Percentiles rank a stretch among this genome's conserved stretches.
phyloP scores from a whole-genome alignment of 2,113 vertebrate genomes.

The Syngnathus scovelli region DNA sequence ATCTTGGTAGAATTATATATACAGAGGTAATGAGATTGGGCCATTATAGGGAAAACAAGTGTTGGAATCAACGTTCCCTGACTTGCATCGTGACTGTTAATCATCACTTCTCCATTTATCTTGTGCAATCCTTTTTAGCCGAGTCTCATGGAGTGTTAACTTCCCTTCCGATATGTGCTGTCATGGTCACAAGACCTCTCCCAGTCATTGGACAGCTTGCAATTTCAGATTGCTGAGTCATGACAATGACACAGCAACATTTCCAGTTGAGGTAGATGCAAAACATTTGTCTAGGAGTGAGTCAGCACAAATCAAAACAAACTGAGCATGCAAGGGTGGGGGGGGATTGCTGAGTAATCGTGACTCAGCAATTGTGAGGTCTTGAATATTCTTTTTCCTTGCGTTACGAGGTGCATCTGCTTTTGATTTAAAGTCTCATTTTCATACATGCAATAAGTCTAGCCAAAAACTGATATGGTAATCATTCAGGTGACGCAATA shows the following conservation, averaged over 20 bases:
- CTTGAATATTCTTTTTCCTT: too few relatives aligned
- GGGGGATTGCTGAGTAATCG: constrained; percentile 6
- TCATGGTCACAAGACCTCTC: constrained; percentile 6
- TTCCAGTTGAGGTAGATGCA: background rate
- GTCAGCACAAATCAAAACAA: background rate
- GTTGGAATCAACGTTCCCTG: background rate
- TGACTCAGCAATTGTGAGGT: background rate
- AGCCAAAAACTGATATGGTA: too few relatives aligned
- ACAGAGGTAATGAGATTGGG: too few relatives aligned
- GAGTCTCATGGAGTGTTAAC: background rate
- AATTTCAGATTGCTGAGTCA: constrained; percentile 33
- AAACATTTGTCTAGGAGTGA: background rate
- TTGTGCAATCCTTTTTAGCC: constrained; percentile 2
- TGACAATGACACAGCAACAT: constrained; percentile 37
- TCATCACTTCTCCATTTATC: background rate
- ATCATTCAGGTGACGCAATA: too few relatives aligned
- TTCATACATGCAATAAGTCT: too few relatives aligned
- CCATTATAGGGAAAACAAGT: background rate
- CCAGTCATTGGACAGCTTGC: background rate
- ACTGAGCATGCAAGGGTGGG: background rate
- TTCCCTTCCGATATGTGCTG: background rate
- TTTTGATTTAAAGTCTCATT: too few relatives aligned
- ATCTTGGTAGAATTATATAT: background rate
- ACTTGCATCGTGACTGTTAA: background rate
- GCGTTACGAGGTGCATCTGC: too few relatives aligned